These are phyloP conservation scores for Mus musculus DNA, from an alignment of 2,113 vertebrate species.

Conservation along the genomic window GRCm39 chr9:45308501-45309000, in stretches of 20 bases:
- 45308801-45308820: not conserved
- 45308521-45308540: not conserved
- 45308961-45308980: not conserved
- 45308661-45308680: fast-evolving
- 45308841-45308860: not conserved
- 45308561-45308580: not conserved
- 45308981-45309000: not conserved
- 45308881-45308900: not conserved
- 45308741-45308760: fast-evolving
- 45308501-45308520: not conserved
- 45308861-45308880: too few relatives aligned
- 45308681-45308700: not conserved
- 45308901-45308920: not conserved
- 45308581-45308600: not conserved
- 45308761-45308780: not conserved
- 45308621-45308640: not conserved
- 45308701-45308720: not conserved
- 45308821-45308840: not conserved
- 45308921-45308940: not conserved
- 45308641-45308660: not conserved
- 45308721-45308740: not conserved
- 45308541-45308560: not conserved
- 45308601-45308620: not conserved
- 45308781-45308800: not conserved
- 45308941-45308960: not conserved